Percentiles rank a stretch among this genome's conserved stretches.
phyloP scores from a whole-genome alignment of 1,140 invertebrate species.

The Nylanderia fulva region DNA sequence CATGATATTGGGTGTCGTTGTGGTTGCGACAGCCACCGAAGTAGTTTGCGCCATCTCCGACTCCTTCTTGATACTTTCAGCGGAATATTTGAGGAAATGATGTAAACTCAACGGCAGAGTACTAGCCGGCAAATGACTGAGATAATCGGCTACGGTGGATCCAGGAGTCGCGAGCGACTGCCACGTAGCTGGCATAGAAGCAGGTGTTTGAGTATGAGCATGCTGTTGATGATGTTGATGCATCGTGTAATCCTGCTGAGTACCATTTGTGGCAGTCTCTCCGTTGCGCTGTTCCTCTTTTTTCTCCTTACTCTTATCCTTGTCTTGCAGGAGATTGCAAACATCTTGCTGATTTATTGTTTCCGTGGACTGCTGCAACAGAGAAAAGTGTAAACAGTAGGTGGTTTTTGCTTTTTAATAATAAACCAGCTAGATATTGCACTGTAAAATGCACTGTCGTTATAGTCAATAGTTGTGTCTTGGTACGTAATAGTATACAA shows the following conservation, averaged over 20 bases:
- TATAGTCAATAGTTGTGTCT: too few relatives aligned
- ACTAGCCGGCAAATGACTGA: slow-evolving; percentile 90
- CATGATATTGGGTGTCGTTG: slow-evolving; percentile 84
- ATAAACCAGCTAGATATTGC: neutral
- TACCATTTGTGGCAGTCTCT: slow-evolving; percentile 77
- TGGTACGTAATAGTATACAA: too few relatives aligned
- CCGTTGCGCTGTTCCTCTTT: slow-evolving; percentile 81
- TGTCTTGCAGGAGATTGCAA: slow-evolving; percentile 84
- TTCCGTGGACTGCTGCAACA: slow-evolving; percentile 77
- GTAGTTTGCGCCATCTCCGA: slow-evolving; percentile 88
- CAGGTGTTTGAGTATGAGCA: slow-evolving; percentile 85
- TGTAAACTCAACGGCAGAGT: slow-evolving; percentile 92
- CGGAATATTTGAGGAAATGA: slow-evolving; percentile 94
- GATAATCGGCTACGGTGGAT: slow-evolving; percentile 93
- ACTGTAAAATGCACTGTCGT: too few relatives aligned
- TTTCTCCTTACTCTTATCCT: slow-evolving; percentile 84
- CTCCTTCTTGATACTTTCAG: slow-evolving; percentile 91
- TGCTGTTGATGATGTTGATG: slow-evolving; percentile 85
- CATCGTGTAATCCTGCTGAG: slow-evolving; percentile 84
- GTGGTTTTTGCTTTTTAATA: neutral
- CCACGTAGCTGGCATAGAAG: slow-evolving; percentile 88
- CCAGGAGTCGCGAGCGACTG: slow-evolving; percentile 91
- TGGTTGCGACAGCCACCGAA: slow-evolving; percentile 86
- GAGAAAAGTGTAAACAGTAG: neutral
- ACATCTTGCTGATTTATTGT: slow-evolving; percentile 84